Conservation (phyloP, 2,888 invertebrate species). For the Drosophila austrosaltans region DNA sequence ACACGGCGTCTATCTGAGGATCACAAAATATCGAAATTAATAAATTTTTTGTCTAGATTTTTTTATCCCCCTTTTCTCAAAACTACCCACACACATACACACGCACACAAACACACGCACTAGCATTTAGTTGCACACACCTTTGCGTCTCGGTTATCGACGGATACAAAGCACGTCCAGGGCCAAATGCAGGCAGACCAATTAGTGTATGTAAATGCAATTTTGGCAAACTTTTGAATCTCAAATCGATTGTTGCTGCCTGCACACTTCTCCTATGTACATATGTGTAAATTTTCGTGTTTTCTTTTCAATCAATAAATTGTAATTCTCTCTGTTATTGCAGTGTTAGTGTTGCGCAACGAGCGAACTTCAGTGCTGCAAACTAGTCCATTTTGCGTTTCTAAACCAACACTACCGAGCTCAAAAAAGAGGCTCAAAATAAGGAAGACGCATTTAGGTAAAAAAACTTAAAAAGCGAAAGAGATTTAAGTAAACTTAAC, state of each 20-base stretch:
- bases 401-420: no score
- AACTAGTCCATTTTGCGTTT: no score
- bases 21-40: conserved; percentile 23
- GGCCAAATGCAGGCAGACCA: conserved; percentile 82
- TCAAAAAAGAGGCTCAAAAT: no score
- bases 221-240: conserved; percentile 56
- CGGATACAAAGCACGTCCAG: conserved; percentile 83
- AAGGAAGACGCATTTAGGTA: no score
- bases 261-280: conserved; percentile 5
- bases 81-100: conserved; percentile 37
- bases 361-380: neutral
- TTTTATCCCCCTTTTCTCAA: neutral
- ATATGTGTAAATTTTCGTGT: conserved; percentile 16
- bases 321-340: conserved; percentile 4
- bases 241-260: conserved; percentile 41
- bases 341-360: conserved; percentile 1
- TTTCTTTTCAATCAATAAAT: conserved; percentile 11
- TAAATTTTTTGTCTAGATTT: conserved; percentile 21
- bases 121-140: conserved; percentile 50
- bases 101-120: conserved; percentile 26
- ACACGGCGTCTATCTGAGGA: conserved; percentile 94
- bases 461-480: no score
- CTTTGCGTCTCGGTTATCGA: conserved; percentile 84
- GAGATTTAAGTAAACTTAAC: no score
- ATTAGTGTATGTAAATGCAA: conserved; percentile 82